phyloP scores from a whole-genome alignment of 1,140 invertebrate genomes.

The Melipona quadrifasciata region DNA sequence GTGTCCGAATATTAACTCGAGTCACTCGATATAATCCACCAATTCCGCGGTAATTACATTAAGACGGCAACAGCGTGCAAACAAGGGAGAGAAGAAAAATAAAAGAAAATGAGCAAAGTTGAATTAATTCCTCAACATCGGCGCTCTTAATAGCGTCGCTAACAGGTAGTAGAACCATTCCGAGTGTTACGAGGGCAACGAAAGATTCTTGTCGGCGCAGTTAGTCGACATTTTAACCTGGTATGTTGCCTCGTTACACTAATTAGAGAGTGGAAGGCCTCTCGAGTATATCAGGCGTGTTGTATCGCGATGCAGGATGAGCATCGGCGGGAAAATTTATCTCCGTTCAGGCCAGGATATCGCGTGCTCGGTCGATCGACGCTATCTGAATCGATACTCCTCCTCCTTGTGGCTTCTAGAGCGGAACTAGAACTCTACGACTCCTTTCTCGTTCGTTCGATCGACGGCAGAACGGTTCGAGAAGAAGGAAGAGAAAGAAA shows the following conservation, averaged over 20 bases:
- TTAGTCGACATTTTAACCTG: constrained; percentile 36
- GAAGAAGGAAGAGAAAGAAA: too few species aligned
- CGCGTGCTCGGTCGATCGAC: not conserved
- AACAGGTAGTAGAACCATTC: constrained; percentile 29
- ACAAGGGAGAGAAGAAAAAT: not conserved
- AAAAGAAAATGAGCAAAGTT: not conserved
- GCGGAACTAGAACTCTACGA: not conserved
- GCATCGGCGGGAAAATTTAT: constrained; percentile 17
- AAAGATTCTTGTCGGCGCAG: constrained; percentile 35
- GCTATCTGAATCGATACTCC: not conserved
- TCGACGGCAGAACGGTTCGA: not conserved
- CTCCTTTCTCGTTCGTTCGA: not conserved
- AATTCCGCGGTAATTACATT: not conserved
- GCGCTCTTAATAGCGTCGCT: constrained; percentile 12
- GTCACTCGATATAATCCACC: not conserved
- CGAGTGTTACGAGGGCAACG: constrained; percentile 12
- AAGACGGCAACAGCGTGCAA: not conserved
- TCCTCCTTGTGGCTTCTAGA: not conserved
- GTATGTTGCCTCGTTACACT: constrained; percentile 49
- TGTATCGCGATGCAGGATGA: constrained; percentile 8
- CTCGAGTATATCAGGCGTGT: constrained; percentile 11
- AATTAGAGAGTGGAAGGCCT: constrained; percentile 49
- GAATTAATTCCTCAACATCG: constrained; percentile 45
- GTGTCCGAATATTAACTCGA: not conserved
- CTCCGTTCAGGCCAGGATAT: not conserved